Conservation (phyloP, 2,797 vertebrate species). For the Pachyuromys duprasi region DNA sequence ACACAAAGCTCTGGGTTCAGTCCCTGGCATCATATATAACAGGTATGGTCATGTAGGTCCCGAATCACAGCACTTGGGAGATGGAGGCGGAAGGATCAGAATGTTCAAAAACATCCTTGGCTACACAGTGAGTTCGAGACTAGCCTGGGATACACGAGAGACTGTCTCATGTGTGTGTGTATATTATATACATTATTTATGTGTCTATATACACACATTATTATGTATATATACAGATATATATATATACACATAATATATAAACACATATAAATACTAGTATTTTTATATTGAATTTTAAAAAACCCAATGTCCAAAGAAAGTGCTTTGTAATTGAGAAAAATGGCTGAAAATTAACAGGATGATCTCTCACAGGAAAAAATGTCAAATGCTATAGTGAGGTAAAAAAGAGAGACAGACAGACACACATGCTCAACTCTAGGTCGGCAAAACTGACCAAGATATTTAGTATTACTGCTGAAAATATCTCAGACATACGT, state of each 20-base stretch:
- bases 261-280: not conserved
- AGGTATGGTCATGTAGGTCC: not conserved
- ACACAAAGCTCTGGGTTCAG: no score
- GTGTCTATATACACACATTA: no score
- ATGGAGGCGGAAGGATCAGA: not conserved
- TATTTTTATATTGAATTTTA: not conserved
- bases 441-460: not conserved
- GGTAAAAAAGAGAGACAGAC: not conserved
- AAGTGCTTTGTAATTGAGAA: not conserved
- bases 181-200: no score
- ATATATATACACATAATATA: no score
- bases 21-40: not conserved
- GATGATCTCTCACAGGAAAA: not conserved
- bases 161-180: not conserved
- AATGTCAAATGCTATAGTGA: not conserved
- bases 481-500: not conserved
- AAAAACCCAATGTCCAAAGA: not conserved
- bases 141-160: not conserved
- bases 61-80: not conserved
- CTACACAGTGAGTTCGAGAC: not conserved
- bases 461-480: slow-evolving; percentile 4
- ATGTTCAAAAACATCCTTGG: not conserved
- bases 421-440: not conserved
- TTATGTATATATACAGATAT: no score
- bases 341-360: slow-evolving; percentile 11